Conservation (phyloP, 2,113 vertebrate species). For the Cynoglossus semilaevis region DNA sequence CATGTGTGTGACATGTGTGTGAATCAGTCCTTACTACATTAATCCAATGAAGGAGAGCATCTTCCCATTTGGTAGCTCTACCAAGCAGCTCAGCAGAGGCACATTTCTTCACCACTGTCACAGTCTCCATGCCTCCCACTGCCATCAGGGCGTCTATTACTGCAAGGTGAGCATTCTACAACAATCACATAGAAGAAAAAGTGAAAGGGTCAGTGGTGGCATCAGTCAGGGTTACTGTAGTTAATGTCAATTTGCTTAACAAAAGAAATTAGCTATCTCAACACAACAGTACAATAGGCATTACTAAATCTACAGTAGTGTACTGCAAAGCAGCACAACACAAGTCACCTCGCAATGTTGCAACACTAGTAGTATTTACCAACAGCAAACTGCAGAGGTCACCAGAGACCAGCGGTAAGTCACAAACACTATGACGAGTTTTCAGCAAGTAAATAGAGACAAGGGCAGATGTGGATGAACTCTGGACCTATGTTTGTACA, state of each 20-base stretch:
- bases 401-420: slow-evolving; percentile 39
- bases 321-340: slow-evolving; percentile 16
- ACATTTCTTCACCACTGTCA: slow-evolving; percentile 69
- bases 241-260: background rate
- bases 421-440: slow-evolving; percentile 28
- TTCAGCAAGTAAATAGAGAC: slow-evolving; percentile 10
- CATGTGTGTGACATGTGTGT: background rate
- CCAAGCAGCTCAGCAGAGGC: slow-evolving; percentile 63
- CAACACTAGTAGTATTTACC: slow-evolving; percentile 15
- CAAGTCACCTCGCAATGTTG: slow-evolving; percentile 14
- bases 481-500: slow-evolving; percentile 61
- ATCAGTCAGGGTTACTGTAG: slow-evolving; percentile 19
- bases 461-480: slow-evolving; percentile 44
- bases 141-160: slow-evolving; percentile 87
- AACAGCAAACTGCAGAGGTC: slow-evolving; percentile 60
- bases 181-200: slow-evolving; percentile 48
- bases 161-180: slow-evolving; percentile 85
- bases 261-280: slow-evolving; percentile 32
- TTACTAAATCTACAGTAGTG: slow-evolving; percentile 12
- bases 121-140: slow-evolving; percentile 80
- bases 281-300: slow-evolving; percentile 35
- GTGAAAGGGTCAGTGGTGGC: slow-evolving; percentile 23
- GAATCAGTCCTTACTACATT: slow-evolving; percentile 74
- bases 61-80: slow-evolving; percentile 75
- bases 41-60: slow-evolving; percentile 84